These are phyloP conservation scores for Semicossyphus pulcher DNA, from an alignment of 2,113 vertebrate genomes.

Conservation along the genomic window DNA sequence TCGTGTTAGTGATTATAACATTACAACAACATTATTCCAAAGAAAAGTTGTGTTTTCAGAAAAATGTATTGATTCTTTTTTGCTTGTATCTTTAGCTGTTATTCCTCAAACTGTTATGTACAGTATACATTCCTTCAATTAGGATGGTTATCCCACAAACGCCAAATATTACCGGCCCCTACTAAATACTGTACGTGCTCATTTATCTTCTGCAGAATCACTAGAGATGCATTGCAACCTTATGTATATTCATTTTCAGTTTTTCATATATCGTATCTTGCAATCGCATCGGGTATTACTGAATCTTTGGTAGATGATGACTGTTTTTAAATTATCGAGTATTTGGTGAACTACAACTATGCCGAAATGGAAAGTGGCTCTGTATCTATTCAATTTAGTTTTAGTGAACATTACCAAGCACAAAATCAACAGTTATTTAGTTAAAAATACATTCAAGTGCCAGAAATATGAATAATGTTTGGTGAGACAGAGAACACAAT, in stretches of 20 bases:
- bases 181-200: background rate
- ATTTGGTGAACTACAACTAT: too few species aligned
- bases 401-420: fast-evolving
- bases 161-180: too few species aligned
- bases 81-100: too few species aligned
- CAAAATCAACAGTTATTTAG: fast-evolving
- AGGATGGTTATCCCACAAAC: too few species aligned
- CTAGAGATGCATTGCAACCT: background rate
- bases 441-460: background rate
- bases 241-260: too few species aligned
- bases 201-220: background rate
- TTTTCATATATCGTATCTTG: too few species aligned
- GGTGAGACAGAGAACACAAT: background rate
- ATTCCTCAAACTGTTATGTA: too few species aligned
- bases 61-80: too few species aligned
- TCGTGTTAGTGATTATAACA: background rate
- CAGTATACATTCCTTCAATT: too few species aligned
- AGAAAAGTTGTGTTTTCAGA: background rate
- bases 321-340: too few species aligned
- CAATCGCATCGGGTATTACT: too few species aligned
- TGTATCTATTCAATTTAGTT: background rate
- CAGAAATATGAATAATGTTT: background rate
- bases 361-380: background rate
- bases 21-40: background rate
- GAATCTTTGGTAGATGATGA: too few species aligned